A percentile compares a stretch with the other conserved stretches of the same genome.
Evolutionary conservation across 2,113 vertebrate species (phyloP).

Genomic region (Lathamus discolor): DNA sequence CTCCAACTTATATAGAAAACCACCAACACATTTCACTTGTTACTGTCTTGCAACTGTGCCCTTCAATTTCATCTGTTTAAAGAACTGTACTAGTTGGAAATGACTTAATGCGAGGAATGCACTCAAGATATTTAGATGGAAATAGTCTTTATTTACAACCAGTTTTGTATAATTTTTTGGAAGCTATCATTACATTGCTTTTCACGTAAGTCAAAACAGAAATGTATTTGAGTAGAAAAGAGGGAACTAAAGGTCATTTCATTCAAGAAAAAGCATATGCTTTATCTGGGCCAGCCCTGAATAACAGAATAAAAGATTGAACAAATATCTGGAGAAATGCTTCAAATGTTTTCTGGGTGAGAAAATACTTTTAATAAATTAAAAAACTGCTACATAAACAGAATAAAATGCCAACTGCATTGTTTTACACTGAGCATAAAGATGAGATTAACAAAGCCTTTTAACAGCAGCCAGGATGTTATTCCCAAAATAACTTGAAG

Average conservation of each 20-base stretch:
- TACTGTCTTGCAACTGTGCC: background rate
- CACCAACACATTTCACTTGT: background rate
- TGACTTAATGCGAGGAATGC: background rate
- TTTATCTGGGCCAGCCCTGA: background rate
- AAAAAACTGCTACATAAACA: background rate
- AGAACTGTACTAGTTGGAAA: background rate
- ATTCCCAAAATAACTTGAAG: background rate
- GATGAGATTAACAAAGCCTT: background rate
- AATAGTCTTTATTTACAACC: conserved; percentile 13
- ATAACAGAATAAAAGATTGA: background rate
- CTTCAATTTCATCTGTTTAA: conserved; percentile 7
- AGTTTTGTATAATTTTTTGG: background rate
- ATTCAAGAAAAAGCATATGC: background rate
- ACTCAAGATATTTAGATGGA: background rate
- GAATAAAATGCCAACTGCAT: background rate
- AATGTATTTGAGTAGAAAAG: background rate
- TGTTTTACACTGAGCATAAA: background rate
- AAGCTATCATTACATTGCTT: background rate
- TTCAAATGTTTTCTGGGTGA: background rate
- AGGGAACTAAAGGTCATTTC: background rate
- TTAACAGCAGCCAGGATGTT: background rate
- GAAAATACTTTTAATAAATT: background rate
- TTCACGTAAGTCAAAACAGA: background rate
- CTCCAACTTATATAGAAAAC: background rate
- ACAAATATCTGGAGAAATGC: background rate